phyloP scores from a whole-genome alignment of 2,888 invertebrate genomes.

The Lasioglossum vierecki region DNA sequence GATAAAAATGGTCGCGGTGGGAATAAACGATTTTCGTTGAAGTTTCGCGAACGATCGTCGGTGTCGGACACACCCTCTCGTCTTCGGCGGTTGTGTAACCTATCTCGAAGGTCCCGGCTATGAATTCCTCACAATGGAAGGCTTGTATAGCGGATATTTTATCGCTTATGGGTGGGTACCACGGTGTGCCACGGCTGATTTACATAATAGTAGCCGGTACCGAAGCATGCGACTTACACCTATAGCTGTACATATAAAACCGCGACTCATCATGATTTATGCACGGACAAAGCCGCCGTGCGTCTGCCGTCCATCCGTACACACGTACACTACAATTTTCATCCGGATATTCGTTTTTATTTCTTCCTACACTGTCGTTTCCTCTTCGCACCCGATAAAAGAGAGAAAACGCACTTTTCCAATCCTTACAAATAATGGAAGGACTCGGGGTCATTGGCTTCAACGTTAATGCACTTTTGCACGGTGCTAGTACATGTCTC shows the following conservation, averaged over 20 bases:
- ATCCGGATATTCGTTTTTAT: neutral
- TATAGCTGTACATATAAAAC: slow-evolving; percentile 57
- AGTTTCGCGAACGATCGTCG: slow-evolving; percentile 48
- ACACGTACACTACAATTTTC: neutral
- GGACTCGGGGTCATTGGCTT: neutral
- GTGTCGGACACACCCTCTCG: slow-evolving; percentile 54
- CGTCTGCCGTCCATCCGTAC: neutral
- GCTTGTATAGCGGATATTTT: slow-evolving; percentile 74
- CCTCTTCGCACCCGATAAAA: neutral
- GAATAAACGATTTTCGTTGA: neutral
- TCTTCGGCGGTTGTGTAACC: slow-evolving; percentile 41
- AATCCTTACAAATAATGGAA: neutral
- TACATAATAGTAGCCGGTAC: slow-evolving; percentile 74
- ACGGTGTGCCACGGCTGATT: slow-evolving; percentile 68
- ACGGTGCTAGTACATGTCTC: too few species aligned
- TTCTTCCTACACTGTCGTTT: neutral
- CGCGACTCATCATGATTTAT: slow-evolving; percentile 62
- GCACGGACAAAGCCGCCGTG: slow-evolving; percentile 36
- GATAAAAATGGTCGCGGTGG: neutral
- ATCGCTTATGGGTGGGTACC: slow-evolving; percentile 72
- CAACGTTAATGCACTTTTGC: neutral
- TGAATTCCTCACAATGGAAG: slow-evolving; percentile 69
- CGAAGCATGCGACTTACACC: slow-evolving; percentile 62
- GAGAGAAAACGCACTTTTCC: neutral
- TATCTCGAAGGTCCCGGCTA: slow-evolving; percentile 46